These are phyloP conservation scores for Myotis lucifugus DNA, from an alignment of 2,113 vertebrate species.

Conservation along the genomic window DNA sequence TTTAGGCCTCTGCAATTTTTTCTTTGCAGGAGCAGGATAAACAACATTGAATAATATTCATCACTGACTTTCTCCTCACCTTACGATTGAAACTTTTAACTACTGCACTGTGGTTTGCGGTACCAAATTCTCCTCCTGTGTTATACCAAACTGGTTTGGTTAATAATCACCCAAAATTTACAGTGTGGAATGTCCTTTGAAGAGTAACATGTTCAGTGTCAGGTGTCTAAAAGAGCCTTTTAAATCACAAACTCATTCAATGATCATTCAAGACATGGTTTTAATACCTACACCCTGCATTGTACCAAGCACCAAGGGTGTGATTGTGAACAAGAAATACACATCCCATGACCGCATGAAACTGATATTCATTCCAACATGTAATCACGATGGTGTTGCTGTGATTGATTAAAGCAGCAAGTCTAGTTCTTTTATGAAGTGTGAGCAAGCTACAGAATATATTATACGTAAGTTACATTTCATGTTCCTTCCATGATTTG, in stretches of 20 bases:
- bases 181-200: not conserved
- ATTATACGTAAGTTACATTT: not conserved
- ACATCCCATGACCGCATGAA: not conserved
- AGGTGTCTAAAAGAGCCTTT: not conserved
- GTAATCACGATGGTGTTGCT: not conserved
- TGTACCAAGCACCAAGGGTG: not conserved
- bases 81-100: constrained; percentile 2
- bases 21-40: not conserved
- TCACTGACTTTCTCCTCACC: not conserved
- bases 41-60: constrained; percentile 6
- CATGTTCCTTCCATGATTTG: not conserved
- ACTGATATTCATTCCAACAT: not conserved
- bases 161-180: not conserved
- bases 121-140: not conserved
- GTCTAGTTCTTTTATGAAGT: not conserved
- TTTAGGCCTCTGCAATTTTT: constrained; percentile 6
- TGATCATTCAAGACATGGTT: not conserved
- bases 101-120: not conserved
- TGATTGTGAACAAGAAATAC: not conserved
- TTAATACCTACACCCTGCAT: not conserved
- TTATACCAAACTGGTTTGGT: not conserved
- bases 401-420: not conserved
- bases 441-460: not conserved
- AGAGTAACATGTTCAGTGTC: not conserved
- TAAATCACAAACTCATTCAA: not conserved